Evolutionary conservation across 2,888 invertebrate genomes (phyloP).

Genomic region (Falcaria lacertinaria): DNA sequence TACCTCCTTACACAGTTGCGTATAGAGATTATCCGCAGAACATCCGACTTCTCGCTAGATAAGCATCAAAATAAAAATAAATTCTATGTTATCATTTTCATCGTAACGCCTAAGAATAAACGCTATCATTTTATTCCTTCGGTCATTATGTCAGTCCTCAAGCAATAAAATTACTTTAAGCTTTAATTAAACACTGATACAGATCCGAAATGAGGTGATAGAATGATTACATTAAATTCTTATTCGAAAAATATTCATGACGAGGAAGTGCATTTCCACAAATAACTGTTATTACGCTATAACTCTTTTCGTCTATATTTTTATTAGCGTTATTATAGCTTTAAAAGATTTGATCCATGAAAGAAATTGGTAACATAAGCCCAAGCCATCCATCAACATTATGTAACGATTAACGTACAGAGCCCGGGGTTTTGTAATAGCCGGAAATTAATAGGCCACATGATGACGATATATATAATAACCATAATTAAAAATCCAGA

Average conservation of each 20-base stretch:
- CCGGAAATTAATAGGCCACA: constrained; percentile 55
- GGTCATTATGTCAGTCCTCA: too few species aligned
- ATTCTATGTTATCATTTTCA: too few species aligned
- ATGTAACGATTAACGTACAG: constrained; percentile 53
- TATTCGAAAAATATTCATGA: constrained; percentile 24
- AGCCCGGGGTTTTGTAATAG: constrained; percentile 37
- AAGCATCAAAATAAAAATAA: too few species aligned
- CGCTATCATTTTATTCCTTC: too few species aligned
- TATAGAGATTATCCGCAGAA: too few species aligned
- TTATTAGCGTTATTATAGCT: constrained; percentile 49
- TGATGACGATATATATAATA: constrained; percentile 41
- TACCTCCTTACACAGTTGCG: too few species aligned
- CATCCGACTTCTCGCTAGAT: too few species aligned
- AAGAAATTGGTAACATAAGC: constrained; percentile 53
- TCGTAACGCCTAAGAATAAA: too few species aligned
- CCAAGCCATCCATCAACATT: constrained; percentile 64
- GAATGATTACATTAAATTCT: constrained; percentile 3
- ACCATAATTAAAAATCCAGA: constrained; percentile 40
- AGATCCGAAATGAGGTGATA: background rate
- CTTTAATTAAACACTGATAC: background rate
- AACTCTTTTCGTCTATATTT: constrained; percentile 42
- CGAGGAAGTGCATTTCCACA: constrained; percentile 27
- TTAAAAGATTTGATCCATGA: constrained; percentile 46
- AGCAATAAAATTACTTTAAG: background rate
- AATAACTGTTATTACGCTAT: constrained; percentile 36